Evolutionary conservation across 2,113 vertebrate species (phyloP), one percentile per base, ranked within the genome.

Genomic region (Oceanodroma tethys): DNA sequence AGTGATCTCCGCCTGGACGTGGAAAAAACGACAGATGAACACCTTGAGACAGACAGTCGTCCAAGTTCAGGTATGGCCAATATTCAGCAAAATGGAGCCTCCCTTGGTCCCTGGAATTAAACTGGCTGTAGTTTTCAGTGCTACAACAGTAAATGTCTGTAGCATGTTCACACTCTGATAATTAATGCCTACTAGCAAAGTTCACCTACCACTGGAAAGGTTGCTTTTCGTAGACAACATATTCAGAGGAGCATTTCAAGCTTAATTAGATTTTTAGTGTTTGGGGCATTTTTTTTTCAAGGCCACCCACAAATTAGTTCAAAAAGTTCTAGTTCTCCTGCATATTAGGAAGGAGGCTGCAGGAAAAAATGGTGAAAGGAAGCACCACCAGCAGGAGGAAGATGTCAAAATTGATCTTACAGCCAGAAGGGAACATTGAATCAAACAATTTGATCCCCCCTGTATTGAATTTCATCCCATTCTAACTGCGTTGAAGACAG

Each of bases 41-140:
- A 97, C 63, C 96, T 97, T 86, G 99, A 99, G 96, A 98, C 98
- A 4, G 99, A 99, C 98, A 99, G 99, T 92, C 98, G 99, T 58
- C 99, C 99, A 43, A 99, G 99, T 97, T 99, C 99, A 98, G 99
- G 99, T 99, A 72, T 98, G 91, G 84, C 26, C 27, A 42, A 27
- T 43, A n/a, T 34, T 80, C 68, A 42, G 53, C 55, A 63, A 38
- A 70, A 32, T 16, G 14, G 34, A 80, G 21, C 63, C 73, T 93
- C 60, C 47, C 27, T 22, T 55, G 52, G n/a, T 13, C 65, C 43
- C 62, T 56, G 59, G n/a, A 74, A 56, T 60, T 56, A 10, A 93
- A 43, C 66, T 80, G 63, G 6, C 29, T 78, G n/a, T 40, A 72
- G 29, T 27, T 81, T 67, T 71, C 76, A 81, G 34, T 22, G 7